A percentile compares a stretch with the other conserved stretches of the same genome.
These are phyloP conservation scores for Hormiphora californensis DNA, from an alignment of 37 sponge, comb jelly and placozoan species.

Conservation along the genomic window DNA sequence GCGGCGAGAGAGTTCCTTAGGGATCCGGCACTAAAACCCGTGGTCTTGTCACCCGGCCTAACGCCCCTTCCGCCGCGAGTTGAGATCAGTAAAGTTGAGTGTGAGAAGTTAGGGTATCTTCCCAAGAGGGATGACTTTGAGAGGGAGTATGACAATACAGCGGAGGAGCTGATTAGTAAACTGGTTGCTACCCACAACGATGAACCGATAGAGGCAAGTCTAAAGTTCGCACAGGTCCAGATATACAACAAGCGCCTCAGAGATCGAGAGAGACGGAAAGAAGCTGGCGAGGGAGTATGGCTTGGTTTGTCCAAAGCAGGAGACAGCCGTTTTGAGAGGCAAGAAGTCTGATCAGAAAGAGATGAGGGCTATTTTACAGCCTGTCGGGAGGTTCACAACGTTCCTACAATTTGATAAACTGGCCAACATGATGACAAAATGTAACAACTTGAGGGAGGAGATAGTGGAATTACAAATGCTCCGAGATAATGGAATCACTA, in stretches of 20 bases:
- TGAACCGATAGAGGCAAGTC: slow-evolving; percentile 40
- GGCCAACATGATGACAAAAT: not conserved
- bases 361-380: not conserved
- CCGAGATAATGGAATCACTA: not conserved
- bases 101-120: not conserved
- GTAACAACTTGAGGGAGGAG: not conserved
- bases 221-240: slow-evolving; percentile 40
- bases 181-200: slow-evolving; percentile 45
- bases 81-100: not conserved
- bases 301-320: slow-evolving; percentile 22
- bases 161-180: slow-evolving; percentile 47
- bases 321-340: not conserved
- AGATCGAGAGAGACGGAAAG: slow-evolving; percentile 3
- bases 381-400: slow-evolving; percentile 24
- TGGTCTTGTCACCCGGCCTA: not conserved
- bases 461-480: not conserved
- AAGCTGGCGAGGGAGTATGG: slow-evolving; percentile 43
- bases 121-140: slow-evolving; percentile 52
- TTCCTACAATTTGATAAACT: slow-evolving; percentile 41
- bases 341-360: slow-evolving; percentile 50
- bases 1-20: not conserved
- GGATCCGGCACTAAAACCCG: not conserved
- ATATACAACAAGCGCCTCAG: slow-evolving; percentile 31
- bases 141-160: slow-evolving; percentile 34
- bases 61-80: not conserved